These are phyloP conservation scores for Coracias cyanogaster DNA, from an alignment of 2,797 vertebrate genomes.

Conservation along the genomic window DNA sequence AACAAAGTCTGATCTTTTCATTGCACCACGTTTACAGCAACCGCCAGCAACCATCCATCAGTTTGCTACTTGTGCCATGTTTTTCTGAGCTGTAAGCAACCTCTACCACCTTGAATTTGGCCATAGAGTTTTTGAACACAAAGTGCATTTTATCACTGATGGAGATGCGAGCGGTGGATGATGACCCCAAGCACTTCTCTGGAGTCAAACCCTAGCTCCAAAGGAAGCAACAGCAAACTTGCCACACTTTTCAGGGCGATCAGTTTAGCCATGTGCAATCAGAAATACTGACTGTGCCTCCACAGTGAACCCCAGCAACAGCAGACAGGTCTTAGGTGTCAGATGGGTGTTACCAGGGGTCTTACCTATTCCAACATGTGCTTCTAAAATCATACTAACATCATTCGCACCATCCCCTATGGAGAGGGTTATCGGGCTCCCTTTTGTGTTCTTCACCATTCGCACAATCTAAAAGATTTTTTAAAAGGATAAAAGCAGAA, in stretches of 20 bases:
- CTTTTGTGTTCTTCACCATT: constrained; percentile 97
- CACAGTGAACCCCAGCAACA: not conserved
- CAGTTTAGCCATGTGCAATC: fast-evolving
- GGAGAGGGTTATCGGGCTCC: constrained; percentile 92
- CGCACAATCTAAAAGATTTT: constrained; percentile 88
- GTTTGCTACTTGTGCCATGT: not conserved
- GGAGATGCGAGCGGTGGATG: not conserved
- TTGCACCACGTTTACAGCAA: not conserved
- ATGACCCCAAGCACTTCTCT: not conserved
- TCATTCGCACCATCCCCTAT: constrained; percentile 97
- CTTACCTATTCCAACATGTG: constrained; percentile 98
- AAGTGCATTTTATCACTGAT: not conserved
- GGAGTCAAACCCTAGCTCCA: not conserved
- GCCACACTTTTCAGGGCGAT: not conserved
- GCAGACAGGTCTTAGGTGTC: not conserved
- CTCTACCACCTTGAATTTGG: not conserved
- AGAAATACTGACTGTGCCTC: not conserved
- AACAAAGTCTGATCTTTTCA: not conserved
- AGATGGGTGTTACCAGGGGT: not conserved
- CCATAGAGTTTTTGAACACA: not conserved
- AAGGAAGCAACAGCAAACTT: not conserved
- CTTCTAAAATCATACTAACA: constrained; percentile 99
- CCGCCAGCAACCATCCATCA: not conserved
- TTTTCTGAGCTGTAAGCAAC: not conserved
- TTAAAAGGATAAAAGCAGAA: not conserved